These are phyloP conservation scores for Philotrypesis tridentata DNA, from an alignment of 1,140 invertebrate genomes.

Conservation along the genomic window DNA sequence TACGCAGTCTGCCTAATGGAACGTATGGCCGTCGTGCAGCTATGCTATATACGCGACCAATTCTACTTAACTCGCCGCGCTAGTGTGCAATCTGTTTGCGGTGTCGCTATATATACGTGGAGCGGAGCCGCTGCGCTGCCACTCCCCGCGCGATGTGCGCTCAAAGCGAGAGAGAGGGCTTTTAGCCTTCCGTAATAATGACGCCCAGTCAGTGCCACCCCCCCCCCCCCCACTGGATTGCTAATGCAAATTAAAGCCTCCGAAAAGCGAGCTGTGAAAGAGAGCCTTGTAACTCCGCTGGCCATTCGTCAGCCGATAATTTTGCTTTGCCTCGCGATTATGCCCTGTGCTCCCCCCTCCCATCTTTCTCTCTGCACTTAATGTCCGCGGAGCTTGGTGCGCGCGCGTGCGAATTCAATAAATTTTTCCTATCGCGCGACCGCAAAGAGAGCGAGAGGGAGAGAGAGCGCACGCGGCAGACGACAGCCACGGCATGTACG, in stretches of 20 bases:
- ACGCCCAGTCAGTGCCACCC: neutral
- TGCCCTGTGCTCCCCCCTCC: too few relatives aligned
- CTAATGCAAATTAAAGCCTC: slow-evolving; percentile 22
- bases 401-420: neutral
- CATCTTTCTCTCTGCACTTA: too few relatives aligned
- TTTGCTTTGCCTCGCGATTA: neutral
- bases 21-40: neutral
- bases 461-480: neutral
- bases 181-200: slow-evolving; percentile 7
- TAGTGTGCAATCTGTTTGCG: slow-evolving; percentile 20
- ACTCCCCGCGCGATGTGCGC: too few relatives aligned
- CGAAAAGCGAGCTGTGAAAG: neutral
- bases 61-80: slow-evolving; percentile 15
- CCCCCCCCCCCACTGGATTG: too few relatives aligned
- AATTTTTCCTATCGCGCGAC: neutral
- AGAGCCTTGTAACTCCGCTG: neutral
- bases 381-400: too few relatives aligned
- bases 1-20: slow-evolving; percentile 1
- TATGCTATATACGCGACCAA: neutral
- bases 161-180: slow-evolving; percentile 24
- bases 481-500: too few relatives aligned
- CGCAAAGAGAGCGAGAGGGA: neutral
- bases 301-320: slow-evolving; percentile 1
- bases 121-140: neutral
- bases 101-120: neutral